phyloP scores from a whole-genome alignment of 2,888 invertebrate genomes.

The Rhagonycha lutea region DNA sequence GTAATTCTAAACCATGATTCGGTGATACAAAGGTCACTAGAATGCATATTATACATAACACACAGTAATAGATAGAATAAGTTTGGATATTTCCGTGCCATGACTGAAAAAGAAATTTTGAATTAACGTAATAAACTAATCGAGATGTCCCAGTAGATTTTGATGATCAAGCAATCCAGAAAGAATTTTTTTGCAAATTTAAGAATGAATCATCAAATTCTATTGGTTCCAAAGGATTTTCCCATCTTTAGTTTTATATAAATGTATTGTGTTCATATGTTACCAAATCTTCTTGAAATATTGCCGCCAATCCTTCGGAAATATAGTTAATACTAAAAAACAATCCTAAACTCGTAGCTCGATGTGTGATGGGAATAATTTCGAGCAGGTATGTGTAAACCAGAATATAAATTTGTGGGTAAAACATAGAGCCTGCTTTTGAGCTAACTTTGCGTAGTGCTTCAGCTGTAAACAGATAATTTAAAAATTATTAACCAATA shows the following conservation, averaged over 20 bases:
- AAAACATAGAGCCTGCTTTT: neutral
- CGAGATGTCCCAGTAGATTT: neutral
- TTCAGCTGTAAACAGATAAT: neutral
- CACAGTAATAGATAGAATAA: neutral
- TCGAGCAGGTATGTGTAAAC: neutral
- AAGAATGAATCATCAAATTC: too few relatives aligned
- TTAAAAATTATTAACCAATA: neutral
- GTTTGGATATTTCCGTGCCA: neutral
- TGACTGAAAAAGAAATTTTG: neutral
- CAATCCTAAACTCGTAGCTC: neutral
- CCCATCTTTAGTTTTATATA: neutral
- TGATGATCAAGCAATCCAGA: too few relatives aligned
- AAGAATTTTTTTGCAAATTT: too few relatives aligned
- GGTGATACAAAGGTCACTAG: neutral
- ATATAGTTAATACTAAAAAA: neutral
- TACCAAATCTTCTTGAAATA: neutral
- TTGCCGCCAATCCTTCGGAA: neutral
- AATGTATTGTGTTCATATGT: neutral
- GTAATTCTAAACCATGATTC: neutral
- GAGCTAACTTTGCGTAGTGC: neutral
- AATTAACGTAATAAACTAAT: too few relatives aligned
- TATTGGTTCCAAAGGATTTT: neutral
- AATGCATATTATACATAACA: neutral
- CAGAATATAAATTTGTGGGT: neutral
- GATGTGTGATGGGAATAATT: neutral